Evolutionary conservation across 2,888 invertebrate species (phyloP), one percentile per base, ranked within the genome.

Genomic region (Apotomis capreana): DNA sequence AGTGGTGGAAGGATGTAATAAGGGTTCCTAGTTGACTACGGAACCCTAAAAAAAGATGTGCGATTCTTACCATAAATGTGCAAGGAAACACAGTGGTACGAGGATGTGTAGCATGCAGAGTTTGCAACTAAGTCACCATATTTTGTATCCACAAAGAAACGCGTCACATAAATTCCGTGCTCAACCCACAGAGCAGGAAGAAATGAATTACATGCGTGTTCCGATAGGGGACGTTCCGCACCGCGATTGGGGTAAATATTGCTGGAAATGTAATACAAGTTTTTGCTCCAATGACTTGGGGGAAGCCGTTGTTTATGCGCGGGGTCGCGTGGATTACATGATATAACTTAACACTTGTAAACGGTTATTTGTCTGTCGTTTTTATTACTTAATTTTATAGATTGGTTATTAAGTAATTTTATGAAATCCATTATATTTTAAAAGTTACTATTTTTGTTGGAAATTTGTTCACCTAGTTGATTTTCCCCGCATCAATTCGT

Each of bases 281-380:
- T 55, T 65, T 70, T 65, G 69, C 57, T 69, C 13, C 52, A 69
- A 70, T 70, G 64, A 64, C 51, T 64, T 65, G 54, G 67, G 71
- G 70, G 57, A 71, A 26, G 51, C 55, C 60, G 37, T 55, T 67
- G 61, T 49, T 55, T 55, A 44, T 61, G 58, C 52, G 26, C 40
- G 60, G 70, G 65, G 65, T 52, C 36, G 54, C 49, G 57, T 54
- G 63, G 58, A 61, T 37, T 65, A 26, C 70, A 49, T n/a, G 36
- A 8, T 54, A 70, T 61, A 55, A 36, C 15, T 61, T 55, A 40
- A 63, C 62, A 60, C 36, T n/a, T 52, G 67, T 65, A n/a, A 65
- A 65, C 44, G 44, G 3, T 26, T 8, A 2, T 65, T 52, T 54
- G 9, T 54, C 46, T 65, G 46, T 46, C 26, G 46, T 65, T 55